phyloP scores from a whole-genome alignment of 2,888 invertebrate species.

The Calliscelio sp. region DNA sequence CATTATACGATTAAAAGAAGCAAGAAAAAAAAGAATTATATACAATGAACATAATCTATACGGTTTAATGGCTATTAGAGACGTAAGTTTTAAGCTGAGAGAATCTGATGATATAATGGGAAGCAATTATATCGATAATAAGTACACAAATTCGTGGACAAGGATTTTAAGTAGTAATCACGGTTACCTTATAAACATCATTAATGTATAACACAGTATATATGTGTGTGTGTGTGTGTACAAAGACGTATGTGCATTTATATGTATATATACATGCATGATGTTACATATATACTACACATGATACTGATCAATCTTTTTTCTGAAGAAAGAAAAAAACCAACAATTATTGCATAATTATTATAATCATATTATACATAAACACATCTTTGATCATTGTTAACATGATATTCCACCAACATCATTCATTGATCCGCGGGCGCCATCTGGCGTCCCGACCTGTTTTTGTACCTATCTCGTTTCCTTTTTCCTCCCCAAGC shows the following conservation, averaged over 20 bases:
- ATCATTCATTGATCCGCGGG: slow-evolving; percentile 57
- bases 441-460: neutral
- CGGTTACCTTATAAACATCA: slow-evolving; percentile 71
- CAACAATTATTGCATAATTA: slow-evolving; percentile 77
- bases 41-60: slow-evolving; percentile 75
- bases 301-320: slow-evolving; percentile 78
- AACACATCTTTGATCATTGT: slow-evolving; percentile 74
- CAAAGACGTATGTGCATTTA: slow-evolving; percentile 68
- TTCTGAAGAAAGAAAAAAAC: slow-evolving; percentile 68
- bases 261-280: slow-evolving; percentile 67
- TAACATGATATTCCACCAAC: slow-evolving; percentile 70
- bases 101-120: slow-evolving; percentile 70
- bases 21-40: slow-evolving; percentile 63
- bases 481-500: slow-evolving; percentile 53
- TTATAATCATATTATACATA: slow-evolving; percentile 77
- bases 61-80: slow-evolving; percentile 71
- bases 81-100: slow-evolving; percentile 77
- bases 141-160: slow-evolving; percentile 76
- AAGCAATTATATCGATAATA: slow-evolving; percentile 75
- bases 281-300: slow-evolving; percentile 75
- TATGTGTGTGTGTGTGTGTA: slow-evolving; percentile 67
- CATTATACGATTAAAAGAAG: slow-evolving; percentile 72
- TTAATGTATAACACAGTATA: slow-evolving; percentile 66
- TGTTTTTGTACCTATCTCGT: slow-evolving; percentile 59
- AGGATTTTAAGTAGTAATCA: slow-evolving; percentile 74